Evolutionary conservation across 2,113 vertebrate species (phyloP).

Genomic region (Glaucidium brasilianum): DNA sequence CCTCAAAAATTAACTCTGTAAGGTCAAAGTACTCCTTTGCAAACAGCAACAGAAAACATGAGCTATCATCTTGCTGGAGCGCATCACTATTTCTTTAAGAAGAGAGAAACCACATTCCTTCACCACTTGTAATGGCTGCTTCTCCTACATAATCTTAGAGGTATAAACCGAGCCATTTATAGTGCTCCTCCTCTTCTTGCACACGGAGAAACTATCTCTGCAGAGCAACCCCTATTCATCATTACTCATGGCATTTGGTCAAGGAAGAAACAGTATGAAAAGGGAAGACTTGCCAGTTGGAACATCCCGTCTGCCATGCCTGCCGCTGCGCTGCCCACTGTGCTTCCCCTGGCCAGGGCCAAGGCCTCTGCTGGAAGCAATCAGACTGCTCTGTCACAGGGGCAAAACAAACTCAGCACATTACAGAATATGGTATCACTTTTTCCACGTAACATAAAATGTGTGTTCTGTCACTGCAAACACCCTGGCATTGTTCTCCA

Average conservation of each 20-base stretch:
- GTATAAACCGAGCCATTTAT: neutral
- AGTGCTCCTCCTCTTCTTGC: neutral
- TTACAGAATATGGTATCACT: rapidly evolving
- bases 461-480: neutral
- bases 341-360: neutral
- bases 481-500: neutral
- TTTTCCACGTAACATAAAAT: neutral
- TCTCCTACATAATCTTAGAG: neutral
- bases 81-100: neutral
- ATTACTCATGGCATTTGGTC: neutral
- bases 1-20: neutral
- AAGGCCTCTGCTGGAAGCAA: neutral
- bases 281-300: rapidly evolving
- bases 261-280: neutral
- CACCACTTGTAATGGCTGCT: neutral
- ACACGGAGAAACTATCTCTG: neutral
- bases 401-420: neutral
- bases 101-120: neutral
- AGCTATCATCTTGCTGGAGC: neutral
- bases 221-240: neutral
- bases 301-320: neutral
- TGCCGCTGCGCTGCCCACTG: neutral
- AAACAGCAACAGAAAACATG: neutral
- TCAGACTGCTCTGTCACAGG: neutral
- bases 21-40: neutral